phyloP scores from a whole-genome alignment of 2,797 vertebrate species.

The Darevskia nairensis region DNA sequence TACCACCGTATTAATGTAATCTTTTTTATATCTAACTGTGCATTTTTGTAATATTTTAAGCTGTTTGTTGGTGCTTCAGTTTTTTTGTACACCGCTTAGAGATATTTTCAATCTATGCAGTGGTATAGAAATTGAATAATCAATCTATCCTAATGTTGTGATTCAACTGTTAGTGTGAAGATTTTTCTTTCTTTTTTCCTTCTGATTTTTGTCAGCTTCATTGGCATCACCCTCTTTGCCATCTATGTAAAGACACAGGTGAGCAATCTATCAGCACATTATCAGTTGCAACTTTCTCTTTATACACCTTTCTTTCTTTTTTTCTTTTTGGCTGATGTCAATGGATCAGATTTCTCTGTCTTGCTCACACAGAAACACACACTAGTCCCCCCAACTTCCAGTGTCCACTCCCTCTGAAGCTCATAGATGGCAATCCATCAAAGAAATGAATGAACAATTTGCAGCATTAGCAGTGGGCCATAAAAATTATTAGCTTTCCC shows the following conservation, averaged over 20 bases:
- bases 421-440: not conserved
- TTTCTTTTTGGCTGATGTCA: not conserved
- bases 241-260: not conserved
- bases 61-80: too few species aligned
- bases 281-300: not conserved
- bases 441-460: not conserved
- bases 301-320: not conserved
- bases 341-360: not conserved
- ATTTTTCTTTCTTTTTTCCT: not conserved
- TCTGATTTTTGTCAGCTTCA: not conserved
- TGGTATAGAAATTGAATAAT: too few species aligned
- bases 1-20: too few species aligned
- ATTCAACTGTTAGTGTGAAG: not conserved
- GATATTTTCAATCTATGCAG: too few species aligned
- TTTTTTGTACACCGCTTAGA: too few species aligned
- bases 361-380: not conserved
- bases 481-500: not conserved
- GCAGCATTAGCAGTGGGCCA: not conserved
- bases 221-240: not conserved
- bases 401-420: too few species aligned
- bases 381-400: not conserved
- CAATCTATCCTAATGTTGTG: not conserved
- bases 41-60: too few species aligned
- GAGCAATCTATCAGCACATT: not conserved
- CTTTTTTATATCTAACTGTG: too few species aligned